Conservation (phyloP, 2,888 invertebrate genomes). For the Euphydryas editha region DNA sequence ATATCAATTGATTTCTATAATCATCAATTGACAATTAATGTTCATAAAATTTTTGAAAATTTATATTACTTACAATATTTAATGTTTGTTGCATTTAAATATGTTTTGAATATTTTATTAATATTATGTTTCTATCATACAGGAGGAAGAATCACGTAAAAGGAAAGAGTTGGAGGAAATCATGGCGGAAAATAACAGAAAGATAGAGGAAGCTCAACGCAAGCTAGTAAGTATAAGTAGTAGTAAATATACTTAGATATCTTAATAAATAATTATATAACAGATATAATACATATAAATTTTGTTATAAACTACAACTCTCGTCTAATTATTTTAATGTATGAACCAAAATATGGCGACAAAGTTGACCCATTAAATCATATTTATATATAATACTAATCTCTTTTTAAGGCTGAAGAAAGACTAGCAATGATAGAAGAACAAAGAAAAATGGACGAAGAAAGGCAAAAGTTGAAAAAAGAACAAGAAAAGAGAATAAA, state of each 20-base stretch:
- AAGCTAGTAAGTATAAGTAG: slow-evolving; percentile 90
- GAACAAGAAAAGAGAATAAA: slow-evolving; percentile 96
- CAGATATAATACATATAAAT: neutral
- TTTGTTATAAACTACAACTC: too few species aligned
- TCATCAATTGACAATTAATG: neutral
- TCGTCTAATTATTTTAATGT: too few species aligned
- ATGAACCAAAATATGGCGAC: too few species aligned
- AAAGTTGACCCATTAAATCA: neutral
- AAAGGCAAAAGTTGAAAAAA: slow-evolving; percentile 95
- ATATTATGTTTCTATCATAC: slow-evolving; percentile 83
- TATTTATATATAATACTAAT: slow-evolving; percentile 1
- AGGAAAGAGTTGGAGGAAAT: slow-evolving; percentile 97
- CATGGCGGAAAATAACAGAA: slow-evolving; percentile 98
- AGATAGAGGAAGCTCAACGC: slow-evolving; percentile 98
- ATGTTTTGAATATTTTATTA: slow-evolving; percentile 33
- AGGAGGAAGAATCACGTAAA: slow-evolving; percentile 99
- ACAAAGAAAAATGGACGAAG: slow-evolving; percentile 97
- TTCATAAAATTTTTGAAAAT: slow-evolving; percentile 6
- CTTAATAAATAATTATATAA: neutral
- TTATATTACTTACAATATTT: slow-evolving; percentile 13
- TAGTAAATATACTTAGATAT: neutral
- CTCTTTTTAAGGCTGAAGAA: slow-evolving; percentile 92
- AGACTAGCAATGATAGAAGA: slow-evolving; percentile 98
- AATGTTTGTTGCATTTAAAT: slow-evolving; percentile 41
- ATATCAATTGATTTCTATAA: too few species aligned